Evolutionary conservation across 2,888 invertebrate genomes (phyloP).

Genomic region (Catocala sponsa): DNA sequence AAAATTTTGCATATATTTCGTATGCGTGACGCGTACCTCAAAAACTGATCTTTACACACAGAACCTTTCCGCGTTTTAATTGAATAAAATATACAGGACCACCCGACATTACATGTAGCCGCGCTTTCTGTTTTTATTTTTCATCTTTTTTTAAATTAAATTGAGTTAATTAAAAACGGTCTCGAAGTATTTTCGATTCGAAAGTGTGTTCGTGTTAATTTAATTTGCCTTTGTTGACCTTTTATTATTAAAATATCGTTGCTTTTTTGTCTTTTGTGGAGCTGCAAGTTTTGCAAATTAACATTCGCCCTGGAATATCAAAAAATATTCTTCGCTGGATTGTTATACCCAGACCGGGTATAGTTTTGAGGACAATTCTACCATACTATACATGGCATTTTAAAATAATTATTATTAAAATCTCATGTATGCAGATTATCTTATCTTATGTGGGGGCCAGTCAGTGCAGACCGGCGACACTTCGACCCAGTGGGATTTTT

Average conservation of each 20-base stretch:
- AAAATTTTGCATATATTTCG: slow-evolving; percentile 65
- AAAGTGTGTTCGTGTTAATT: neutral
- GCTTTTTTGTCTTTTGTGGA: too few species aligned
- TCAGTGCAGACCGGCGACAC: too few species aligned
- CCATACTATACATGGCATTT: too few species aligned
- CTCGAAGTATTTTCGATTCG: slow-evolving; percentile 17
- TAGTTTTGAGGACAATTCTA: too few species aligned
- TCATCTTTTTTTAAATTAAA: slow-evolving; percentile 17
- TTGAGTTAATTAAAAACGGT: slow-evolving; percentile 37
- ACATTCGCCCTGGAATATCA: too few species aligned
- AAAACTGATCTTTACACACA: slow-evolving; percentile 40
- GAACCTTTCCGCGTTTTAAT: slow-evolving; percentile 46
- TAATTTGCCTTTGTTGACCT: neutral
- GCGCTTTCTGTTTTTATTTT: slow-evolving; percentile 28
- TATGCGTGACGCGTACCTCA: slow-evolving; percentile 45
- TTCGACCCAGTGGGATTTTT: too few species aligned
- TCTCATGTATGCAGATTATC: too few species aligned
- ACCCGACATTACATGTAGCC: slow-evolving; percentile 37
- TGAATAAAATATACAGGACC: slow-evolving; percentile 46
- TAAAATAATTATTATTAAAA: too few species aligned
- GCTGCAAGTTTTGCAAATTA: too few species aligned
- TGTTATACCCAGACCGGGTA: too few species aligned
- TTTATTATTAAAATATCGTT: neutral
- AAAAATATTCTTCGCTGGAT: too few species aligned
- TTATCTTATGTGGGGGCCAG: too few species aligned